These are phyloP conservation scores for Sylvilagus bachmani DNA, from an alignment of 2,113 vertebrate species.

Conservation along the genomic window DNA sequence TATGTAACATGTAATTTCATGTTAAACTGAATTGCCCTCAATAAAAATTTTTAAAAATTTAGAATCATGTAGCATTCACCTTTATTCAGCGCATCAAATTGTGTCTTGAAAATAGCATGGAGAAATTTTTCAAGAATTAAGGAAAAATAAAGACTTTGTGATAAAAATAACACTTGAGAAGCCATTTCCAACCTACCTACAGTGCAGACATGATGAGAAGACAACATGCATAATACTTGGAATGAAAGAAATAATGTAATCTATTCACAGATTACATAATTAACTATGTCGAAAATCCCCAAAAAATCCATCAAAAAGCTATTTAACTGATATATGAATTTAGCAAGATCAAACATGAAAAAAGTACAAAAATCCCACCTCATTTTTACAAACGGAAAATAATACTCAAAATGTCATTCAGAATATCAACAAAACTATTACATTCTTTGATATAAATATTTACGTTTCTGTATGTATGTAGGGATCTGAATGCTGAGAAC, in stretches of 20 bases:
- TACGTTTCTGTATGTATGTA: not conserved
- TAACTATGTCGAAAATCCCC: not conserved
- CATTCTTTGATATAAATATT: not conserved
- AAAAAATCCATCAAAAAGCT: not conserved
- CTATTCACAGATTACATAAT: not conserved
- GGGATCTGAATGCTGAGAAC: not conserved
- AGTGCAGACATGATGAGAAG: not conserved
- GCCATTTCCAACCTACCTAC: not conserved
- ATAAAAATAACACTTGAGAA: not conserved
- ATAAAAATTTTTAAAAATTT: not conserved
- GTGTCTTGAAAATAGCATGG: not conserved
- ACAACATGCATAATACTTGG: not conserved
- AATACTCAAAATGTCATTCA: not conserved
- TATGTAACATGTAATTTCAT: not conserved
- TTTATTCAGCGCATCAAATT: not conserved
- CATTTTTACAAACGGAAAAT: not conserved
- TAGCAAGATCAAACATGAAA: not conserved
- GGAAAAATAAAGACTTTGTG: not conserved
- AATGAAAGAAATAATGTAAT: not conserved
- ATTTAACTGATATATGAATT: not conserved
- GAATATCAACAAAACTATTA: not conserved
- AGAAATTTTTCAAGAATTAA: not conserved
- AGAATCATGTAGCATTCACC: not conserved
- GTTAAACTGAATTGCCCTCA: not conserved
- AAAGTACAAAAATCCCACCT: not conserved